Evolutionary conservation across 1,140 invertebrate genomes (phyloP), one percentile per base, ranked within the genome.

Genomic region (Aphidius ervi): DNA sequence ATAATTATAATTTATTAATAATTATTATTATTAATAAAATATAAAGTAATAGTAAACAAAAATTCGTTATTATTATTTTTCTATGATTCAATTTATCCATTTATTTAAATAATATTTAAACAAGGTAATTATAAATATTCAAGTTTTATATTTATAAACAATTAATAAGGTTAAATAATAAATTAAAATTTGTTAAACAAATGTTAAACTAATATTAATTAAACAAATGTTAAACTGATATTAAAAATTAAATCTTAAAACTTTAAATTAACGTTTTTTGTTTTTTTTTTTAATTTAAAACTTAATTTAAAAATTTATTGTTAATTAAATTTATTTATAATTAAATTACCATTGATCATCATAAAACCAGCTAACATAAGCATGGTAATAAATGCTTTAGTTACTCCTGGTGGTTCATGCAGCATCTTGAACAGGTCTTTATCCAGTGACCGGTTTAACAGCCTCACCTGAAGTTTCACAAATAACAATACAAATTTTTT

Each of bases 391-490:
- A 62, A 60, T 50, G 66, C 65, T 64, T 67, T 63, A 61, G 66
- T 66, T 64, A 64, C 64, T 65, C 64, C 70, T 64, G 70, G 71
- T 67, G 66, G 60, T 56, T 63, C 67, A 64, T 67, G 67, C 65
- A 70, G 63, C 71, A 73, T 73, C 61, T 63, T 73, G 46, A 48
- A 61, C 46, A 62, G 50, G 7, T 54, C 55, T 45, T 55, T 62
- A 53, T 59, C 61, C 56, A 58, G 56, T 61, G 46, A 47, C 46
- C 54, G 46, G 61, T 46, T 48, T 52, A 61, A 48, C 61, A 59
- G 64, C 56, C 37, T 53, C 59, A 63, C 64, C 61, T 63, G 56
- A 42, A 49, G 49, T 63, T 57, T 56, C 58, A 50, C 53, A 65
- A 63, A 61, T 31, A 31, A 31, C 23, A 31, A 4, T 31, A 4